Percentiles rank a stretch among this genome's conserved stretches.
phyloP scores from a whole-genome alignment of 1,140 invertebrate species.

The Pomacea maculata region DNA sequence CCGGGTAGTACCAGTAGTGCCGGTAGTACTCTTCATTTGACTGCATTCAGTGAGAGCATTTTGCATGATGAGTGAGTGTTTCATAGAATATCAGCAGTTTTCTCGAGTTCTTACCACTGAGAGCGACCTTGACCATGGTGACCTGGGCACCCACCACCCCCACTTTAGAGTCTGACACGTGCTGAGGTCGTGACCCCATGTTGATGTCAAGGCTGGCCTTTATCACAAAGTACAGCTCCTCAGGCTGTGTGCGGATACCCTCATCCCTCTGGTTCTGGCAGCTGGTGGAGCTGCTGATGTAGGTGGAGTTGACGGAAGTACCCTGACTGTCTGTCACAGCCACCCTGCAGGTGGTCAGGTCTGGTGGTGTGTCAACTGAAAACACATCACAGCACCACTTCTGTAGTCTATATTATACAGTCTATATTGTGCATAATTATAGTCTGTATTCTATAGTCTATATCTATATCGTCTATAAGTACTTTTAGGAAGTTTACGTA shows the following conservation, averaged over 20 bases:
- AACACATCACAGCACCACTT: too few relatives aligned
- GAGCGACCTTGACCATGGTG: background rate
- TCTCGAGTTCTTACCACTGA: background rate
- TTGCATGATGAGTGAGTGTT: too few relatives aligned
- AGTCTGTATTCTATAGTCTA: too few relatives aligned
- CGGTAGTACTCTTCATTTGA: too few relatives aligned
- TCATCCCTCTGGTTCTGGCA: slow-evolving; percentile 9
- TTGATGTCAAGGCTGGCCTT: background rate
- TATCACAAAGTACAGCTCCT: background rate
- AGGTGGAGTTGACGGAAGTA: background rate
- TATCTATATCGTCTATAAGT: too few relatives aligned
- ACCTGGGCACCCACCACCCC: slow-evolving; percentile 12
- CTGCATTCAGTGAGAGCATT: too few relatives aligned
- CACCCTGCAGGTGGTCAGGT: slow-evolving; percentile 13
- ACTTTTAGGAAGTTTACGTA: too few relatives aligned
- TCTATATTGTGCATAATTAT: too few relatives aligned
- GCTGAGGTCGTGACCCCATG: background rate
- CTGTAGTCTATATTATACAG: too few relatives aligned
- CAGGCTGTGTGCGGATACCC: slow-evolving; percentile 2
- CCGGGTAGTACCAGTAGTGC: too few relatives aligned
- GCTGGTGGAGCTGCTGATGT: background rate
- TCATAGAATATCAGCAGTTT: too few relatives aligned
- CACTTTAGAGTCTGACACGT: slow-evolving; percentile 11
- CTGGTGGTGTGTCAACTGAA: background rate
- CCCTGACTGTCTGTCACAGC: slow-evolving; percentile 11